phyloP scores from a whole-genome alignment of 2,797 vertebrate species.

The Mormyrops attenuatus region DNA sequence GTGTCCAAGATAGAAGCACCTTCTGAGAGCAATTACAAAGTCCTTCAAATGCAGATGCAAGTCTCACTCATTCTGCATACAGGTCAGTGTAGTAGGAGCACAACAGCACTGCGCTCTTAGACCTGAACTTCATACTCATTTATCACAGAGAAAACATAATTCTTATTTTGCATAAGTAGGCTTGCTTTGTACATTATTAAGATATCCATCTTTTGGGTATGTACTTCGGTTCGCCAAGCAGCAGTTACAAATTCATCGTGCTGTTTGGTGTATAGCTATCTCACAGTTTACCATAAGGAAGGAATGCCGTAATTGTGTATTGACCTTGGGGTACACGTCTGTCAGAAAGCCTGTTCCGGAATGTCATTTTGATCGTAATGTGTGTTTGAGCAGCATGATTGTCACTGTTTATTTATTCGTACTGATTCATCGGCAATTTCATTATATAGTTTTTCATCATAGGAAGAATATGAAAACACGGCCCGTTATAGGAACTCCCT shows the following conservation, averaged over 20 bases:
- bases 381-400: not conserved
- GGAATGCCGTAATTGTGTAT: not conserved
- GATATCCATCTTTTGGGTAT: not conserved
- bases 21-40: slow-evolving; percentile 23
- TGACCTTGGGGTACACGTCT: not conserved
- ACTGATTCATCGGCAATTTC: not conserved
- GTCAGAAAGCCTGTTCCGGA: not conserved
- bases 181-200: not conserved
- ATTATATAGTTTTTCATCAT: not conserved
- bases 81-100: slow-evolving; percentile 31
- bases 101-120: slow-evolving; percentile 28
- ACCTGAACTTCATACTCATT: slow-evolving; percentile 23
- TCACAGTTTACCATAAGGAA: not conserved
- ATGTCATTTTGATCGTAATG: not conserved
- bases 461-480: not conserved
- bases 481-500: not conserved
- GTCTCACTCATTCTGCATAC: slow-evolving; percentile 9
- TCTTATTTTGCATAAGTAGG: not conserved
- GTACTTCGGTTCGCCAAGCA: not conserved
- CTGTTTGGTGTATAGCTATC: not conserved
- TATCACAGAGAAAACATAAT: slow-evolving; percentile 14
- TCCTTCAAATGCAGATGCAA: slow-evolving; percentile 18
- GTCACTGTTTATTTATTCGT: not conserved
- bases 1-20: slow-evolving; percentile 33
- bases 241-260: not conserved